Evolutionary conservation across 2,888 invertebrate genomes (phyloP).

Genomic region (Troides oblongomaculatus): DNA sequence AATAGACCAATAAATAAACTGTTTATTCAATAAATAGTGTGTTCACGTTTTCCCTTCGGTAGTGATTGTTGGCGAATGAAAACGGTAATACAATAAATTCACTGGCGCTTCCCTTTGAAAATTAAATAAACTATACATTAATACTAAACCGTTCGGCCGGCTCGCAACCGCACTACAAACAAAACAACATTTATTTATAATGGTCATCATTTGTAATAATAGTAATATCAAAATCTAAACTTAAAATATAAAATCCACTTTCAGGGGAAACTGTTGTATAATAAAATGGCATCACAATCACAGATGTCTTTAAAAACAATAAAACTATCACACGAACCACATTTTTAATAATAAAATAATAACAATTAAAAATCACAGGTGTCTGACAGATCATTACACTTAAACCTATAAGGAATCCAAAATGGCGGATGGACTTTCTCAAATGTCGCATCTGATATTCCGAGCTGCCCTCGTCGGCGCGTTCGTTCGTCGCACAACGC

Average conservation of each 20-base stretch:
- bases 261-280: slow-evolving; percentile 50
- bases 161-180: slow-evolving; percentile 27
- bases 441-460: slow-evolving; percentile 29
- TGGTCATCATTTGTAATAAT: slow-evolving; percentile 38
- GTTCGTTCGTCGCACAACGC: slow-evolving; percentile 29
- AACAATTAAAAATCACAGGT: slow-evolving; percentile 74
- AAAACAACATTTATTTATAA: slow-evolving; percentile 33
- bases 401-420: slow-evolving; percentile 60
- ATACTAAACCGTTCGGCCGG: background rate
- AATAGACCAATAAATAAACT: background rate
- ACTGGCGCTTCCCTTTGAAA: slow-evolving; percentile 36
- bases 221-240: slow-evolving; percentile 49
- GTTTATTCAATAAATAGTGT: slow-evolving; percentile 7
- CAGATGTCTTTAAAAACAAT: slow-evolving; percentile 64
- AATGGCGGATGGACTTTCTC: slow-evolving; percentile 39
- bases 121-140: slow-evolving; percentile 35
- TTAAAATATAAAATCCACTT: slow-evolving; percentile 57
- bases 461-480: background rate
- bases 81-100: slow-evolving; percentile 33
- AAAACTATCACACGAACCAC: slow-evolving; percentile 64
- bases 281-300: slow-evolving; percentile 71
- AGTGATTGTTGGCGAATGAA: background rate
- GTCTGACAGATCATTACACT: slow-evolving; percentile 56
- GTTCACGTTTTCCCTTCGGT: background rate
- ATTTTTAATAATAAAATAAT: slow-evolving; percentile 61